Percentiles rank a stretch among this genome's conserved stretches.
Evolutionary conservation across 2,888 invertebrate genomes (phyloP).

Genomic region (Polymixis lichenea): DNA sequence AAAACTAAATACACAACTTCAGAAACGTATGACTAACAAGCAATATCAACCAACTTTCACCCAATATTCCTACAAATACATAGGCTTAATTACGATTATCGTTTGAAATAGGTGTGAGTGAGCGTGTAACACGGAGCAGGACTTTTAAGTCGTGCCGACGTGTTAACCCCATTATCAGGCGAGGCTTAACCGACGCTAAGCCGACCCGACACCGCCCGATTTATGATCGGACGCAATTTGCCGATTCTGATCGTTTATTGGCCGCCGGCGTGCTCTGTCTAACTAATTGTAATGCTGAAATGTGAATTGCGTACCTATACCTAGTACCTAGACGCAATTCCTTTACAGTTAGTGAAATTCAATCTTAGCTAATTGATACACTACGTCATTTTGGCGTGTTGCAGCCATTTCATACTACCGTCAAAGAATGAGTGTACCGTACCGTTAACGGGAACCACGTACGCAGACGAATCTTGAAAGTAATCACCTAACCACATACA

Average conservation of each 20-base stretch:
- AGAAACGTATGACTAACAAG: background rate
- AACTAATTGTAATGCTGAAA: slow-evolving; percentile 53
- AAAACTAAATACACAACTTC: background rate
- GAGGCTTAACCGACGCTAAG: slow-evolving; percentile 79
- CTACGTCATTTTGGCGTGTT: background rate
- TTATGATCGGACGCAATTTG: slow-evolving; percentile 86
- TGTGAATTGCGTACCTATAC: slow-evolving; percentile 13
- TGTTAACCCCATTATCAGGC: slow-evolving; percentile 87
- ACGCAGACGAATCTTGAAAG: background rate
- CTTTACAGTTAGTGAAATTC: background rate
- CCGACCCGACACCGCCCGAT: slow-evolving; percentile 83
- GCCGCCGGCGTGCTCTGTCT: slow-evolving; percentile 71
- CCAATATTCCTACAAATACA: slow-evolving; percentile 18
- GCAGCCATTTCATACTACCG: background rate
- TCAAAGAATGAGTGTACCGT: background rate
- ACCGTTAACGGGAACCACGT: background rate
- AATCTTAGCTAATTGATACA: background rate
- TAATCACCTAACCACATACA: background rate
- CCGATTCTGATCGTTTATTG: slow-evolving; percentile 85
- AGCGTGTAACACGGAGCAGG: slow-evolving; percentile 55
- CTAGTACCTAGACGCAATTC: background rate
- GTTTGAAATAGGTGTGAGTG: slow-evolving; percentile 53
- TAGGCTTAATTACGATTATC: slow-evolving; percentile 47
- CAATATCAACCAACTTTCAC: slow-evolving; percentile 3
- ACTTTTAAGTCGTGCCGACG: slow-evolving; percentile 84